These are phyloP conservation scores for Apamea crenata DNA, from an alignment of 2,888 invertebrate genomes.

Conservation along the genomic window DNA sequence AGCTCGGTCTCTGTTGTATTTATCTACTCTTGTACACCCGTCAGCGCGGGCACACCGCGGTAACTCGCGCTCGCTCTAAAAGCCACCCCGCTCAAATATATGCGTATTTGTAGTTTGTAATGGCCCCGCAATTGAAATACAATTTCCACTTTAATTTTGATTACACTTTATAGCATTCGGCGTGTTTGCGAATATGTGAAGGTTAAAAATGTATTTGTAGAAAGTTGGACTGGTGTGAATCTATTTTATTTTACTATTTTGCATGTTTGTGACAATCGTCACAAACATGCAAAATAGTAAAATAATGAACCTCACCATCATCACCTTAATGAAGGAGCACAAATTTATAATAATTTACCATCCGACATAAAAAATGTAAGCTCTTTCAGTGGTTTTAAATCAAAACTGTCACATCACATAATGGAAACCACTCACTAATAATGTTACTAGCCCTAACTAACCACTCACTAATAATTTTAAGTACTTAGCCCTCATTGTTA, in stretches of 20 bases:
- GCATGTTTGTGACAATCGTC: neutral
- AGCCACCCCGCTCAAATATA: constrained; percentile 61
- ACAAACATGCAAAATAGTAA: too few relatives aligned
- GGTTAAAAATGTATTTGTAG: constrained; percentile 18
- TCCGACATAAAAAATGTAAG: too few relatives aligned
- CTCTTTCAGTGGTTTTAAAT: too few relatives aligned
- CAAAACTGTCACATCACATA: too few relatives aligned
- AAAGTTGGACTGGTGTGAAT: neutral
- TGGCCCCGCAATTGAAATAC: constrained; percentile 66
- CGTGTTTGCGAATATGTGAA: constrained; percentile 22
- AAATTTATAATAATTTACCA: too few relatives aligned
- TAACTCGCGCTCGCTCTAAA: constrained; percentile 45
- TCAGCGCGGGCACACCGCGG: constrained; percentile 5
- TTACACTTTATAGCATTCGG: constrained; percentile 38
- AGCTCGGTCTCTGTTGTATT: constrained; percentile 2
- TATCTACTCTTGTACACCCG: constrained; percentile 15
- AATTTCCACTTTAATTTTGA: constrained; percentile 64
- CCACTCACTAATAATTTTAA: too few relatives aligned
- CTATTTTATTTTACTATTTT: neutral
- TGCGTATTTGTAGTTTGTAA: constrained; percentile 64
- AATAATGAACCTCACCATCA: too few relatives aligned
- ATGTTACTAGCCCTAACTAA: too few relatives aligned
- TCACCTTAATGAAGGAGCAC: too few relatives aligned
- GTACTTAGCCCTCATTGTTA: too few relatives aligned
- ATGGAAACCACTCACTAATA: too few relatives aligned